phyloP scores from a whole-genome alignment of 2,888 invertebrate species.

The Polydrusus tereticollis region DNA sequence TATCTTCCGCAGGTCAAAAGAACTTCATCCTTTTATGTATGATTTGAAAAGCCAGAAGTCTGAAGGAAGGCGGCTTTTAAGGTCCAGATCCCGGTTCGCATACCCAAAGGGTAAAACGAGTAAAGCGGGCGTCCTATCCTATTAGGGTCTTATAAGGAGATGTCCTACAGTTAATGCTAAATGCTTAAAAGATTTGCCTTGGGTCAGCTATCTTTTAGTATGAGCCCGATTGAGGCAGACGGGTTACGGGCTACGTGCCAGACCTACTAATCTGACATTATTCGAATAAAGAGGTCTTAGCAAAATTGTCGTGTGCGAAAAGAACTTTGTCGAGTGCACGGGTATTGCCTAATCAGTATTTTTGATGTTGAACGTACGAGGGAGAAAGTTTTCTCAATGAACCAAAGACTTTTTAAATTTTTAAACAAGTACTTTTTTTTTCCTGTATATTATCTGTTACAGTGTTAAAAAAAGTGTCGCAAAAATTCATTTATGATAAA shows the following conservation, averaged over 20 bases:
- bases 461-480: no score
- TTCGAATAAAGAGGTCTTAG: slow-evolving; percentile 42
- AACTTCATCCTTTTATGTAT: slow-evolving; percentile 2
- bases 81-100: slow-evolving; percentile 24
- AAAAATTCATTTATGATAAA: no score
- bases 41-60: slow-evolving; percentile 25
- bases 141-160: slow-evolving; percentile 45
- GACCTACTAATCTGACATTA: slow-evolving; percentile 47
- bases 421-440: no score
- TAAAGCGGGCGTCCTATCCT: slow-evolving; percentile 41
- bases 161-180: slow-evolving; percentile 44
- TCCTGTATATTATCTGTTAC: no score
- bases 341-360: slow-evolving; percentile 36
- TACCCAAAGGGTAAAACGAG: slow-evolving; percentile 37
- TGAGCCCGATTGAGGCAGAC: slow-evolving; percentile 26
- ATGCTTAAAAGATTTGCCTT: slow-evolving; percentile 47
- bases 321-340: slow-evolving; percentile 31
- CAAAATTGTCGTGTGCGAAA: slow-evolving; percentile 28
- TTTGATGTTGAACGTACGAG: not conserved
- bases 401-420: no score
- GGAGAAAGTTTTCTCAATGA: no score
- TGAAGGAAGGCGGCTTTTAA: slow-evolving; percentile 15
- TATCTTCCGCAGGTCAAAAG: slow-evolving; percentile 11
- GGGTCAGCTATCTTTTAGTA: slow-evolving; percentile 41
- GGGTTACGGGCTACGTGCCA: slow-evolving; percentile 36